These are phyloP conservation scores for Helicorthomorpha holstii DNA, from an alignment of 1,140 invertebrate species.

Conservation along the genomic window DNA sequence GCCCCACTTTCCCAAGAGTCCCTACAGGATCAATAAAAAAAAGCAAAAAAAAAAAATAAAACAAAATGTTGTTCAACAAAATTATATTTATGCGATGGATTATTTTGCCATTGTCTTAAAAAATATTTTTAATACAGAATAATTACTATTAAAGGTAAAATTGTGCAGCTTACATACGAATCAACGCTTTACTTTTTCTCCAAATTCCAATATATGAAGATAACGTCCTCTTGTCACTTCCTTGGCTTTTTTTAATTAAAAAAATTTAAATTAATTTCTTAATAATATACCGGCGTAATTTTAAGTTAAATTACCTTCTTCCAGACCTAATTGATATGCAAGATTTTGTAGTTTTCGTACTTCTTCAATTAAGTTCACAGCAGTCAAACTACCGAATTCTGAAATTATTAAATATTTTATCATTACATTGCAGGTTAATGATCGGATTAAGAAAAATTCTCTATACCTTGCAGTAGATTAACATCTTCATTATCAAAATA, in stretches of 20 bases:
- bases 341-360: conserved; percentile 81
- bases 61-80: too few species aligned
- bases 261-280: neutral
- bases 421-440: neutral
- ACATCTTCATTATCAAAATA: conserved; percentile 31
- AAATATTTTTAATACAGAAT: too few species aligned
- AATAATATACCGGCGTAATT: neutral
- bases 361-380: conserved; percentile 66
- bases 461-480: conserved; percentile 27
- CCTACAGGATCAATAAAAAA: neutral
- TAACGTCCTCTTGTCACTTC: conserved; percentile 93
- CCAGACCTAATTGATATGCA: conserved; percentile 79
- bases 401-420: conserved; percentile 7
- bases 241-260: conserved; percentile 38
- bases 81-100: too few species aligned
- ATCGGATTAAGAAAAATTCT: neutral
- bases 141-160: too few species aligned
- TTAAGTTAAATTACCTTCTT: conserved; percentile 40
- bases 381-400: conserved; percentile 65
- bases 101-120: too few species aligned
- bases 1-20: neutral
- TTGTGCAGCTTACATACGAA: too few species aligned
- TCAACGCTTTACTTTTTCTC: neutral
- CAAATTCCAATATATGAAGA: conserved; percentile 47
- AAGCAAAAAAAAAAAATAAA: neutral